These are phyloP conservation scores for Sitta europaea DNA, from an alignment of 2,113 vertebrate species.

Conservation along the genomic window DNA sequence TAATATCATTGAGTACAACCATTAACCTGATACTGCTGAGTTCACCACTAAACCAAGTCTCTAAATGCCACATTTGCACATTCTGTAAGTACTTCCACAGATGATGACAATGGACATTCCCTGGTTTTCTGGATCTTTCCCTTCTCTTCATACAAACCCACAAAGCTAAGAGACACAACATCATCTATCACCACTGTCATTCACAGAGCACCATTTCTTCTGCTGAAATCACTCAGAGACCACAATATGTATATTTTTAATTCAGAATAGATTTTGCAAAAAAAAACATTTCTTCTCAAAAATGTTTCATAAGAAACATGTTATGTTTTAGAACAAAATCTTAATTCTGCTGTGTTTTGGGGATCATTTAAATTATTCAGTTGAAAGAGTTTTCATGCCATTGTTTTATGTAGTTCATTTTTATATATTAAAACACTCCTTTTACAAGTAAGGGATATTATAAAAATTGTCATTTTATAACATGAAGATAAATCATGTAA, in stretches of 20 bases:
- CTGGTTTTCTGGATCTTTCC: background rate
- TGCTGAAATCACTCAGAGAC: background rate
- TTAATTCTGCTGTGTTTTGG: background rate
- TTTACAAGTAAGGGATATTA: background rate
- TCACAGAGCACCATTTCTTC: background rate
- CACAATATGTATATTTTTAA: background rate
- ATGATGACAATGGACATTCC: background rate
- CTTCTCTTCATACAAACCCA: background rate
- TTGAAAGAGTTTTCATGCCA: background rate
- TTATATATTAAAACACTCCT: background rate
- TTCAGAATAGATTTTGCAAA: background rate
- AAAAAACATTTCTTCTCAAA: background rate
- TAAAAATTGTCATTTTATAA: background rate
- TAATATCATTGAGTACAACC: background rate
- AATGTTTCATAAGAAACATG: background rate
- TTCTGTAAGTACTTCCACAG: background rate
- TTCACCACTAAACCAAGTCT: background rate
- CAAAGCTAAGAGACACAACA: background rate
- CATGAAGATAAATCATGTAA: background rate
- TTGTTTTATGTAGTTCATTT: background rate
- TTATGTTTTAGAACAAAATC: background rate
- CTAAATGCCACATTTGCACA: background rate
- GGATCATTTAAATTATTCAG: background rate
- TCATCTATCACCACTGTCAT: background rate
- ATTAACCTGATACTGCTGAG: background rate